Percentiles rank a stretch among this genome's conserved stretches.
Conservation (phyloP, 2,113 vertebrate species). For the Glaucidium brasilianum region DNA sequence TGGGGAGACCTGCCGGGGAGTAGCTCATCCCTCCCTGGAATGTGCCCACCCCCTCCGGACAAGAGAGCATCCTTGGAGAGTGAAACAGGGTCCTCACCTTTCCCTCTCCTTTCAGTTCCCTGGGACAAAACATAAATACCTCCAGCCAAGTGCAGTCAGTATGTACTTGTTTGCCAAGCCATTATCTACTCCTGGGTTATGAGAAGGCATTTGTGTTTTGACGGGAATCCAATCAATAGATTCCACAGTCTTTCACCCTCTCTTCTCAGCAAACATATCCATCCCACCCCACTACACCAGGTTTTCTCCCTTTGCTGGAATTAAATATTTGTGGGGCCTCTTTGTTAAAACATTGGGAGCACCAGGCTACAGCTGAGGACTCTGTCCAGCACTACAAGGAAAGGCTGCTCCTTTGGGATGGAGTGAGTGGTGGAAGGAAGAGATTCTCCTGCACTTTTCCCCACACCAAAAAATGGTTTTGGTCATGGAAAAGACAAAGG, state of each 20-base stretch:
- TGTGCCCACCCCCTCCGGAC: background rate
- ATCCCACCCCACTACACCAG: background rate
- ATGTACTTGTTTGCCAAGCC: slow-evolving; percentile 26
- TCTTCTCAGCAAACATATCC: background rate
- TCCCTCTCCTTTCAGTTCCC: background rate
- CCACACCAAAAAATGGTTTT: rapidly evolving
- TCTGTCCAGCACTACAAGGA: rapidly evolving
- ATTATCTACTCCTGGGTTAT: slow-evolving; percentile 3
- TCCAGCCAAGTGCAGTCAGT: background rate
- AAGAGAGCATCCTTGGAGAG: background rate
- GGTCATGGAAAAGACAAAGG: background rate
- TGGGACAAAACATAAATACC: background rate
- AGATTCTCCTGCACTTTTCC: background rate
- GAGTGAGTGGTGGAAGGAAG: background rate
- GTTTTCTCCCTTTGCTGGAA: background rate
- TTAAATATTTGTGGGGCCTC: slow-evolving; percentile 10
- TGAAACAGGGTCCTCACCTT: background rate
- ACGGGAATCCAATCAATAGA: slow-evolving; percentile 21
- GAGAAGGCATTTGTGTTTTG: slow-evolving; percentile 16
- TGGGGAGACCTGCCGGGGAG: rapidly evolving
- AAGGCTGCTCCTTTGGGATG: background rate
- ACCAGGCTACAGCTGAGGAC: rapidly evolving
- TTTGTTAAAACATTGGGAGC: background rate
- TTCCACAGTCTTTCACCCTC: slow-evolving; percentile 45
- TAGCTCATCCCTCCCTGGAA: background rate